Percentiles rank a stretch among this genome's conserved stretches.
Evolutionary conservation across 2,797 vertebrate genomes (phyloP).

Genomic region (Anguilla marmorata): DNA sequence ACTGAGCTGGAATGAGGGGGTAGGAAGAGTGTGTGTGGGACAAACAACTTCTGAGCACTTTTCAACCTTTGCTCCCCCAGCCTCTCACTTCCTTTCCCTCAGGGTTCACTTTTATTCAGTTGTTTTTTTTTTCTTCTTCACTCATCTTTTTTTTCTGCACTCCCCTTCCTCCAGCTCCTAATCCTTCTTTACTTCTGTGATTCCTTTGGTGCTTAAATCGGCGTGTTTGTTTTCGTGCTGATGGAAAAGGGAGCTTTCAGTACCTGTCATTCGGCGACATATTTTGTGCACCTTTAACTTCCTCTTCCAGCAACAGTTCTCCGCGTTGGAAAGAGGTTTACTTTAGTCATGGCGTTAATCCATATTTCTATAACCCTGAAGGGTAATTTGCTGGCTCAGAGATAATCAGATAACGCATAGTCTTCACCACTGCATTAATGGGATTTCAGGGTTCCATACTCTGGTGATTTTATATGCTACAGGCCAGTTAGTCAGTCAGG

Average conservation of each 20-base stretch:
- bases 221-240: neutral
- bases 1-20: neutral
- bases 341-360: neutral
- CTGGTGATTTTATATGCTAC: neutral
- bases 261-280: neutral
- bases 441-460: neutral
- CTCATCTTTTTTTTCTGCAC: neutral
- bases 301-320: neutral
- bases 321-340: neutral
- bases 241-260: neutral
- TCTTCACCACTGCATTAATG: neutral
- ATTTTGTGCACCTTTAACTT: conserved; percentile 1
- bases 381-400: neutral
- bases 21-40: neutral
- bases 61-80: neutral
- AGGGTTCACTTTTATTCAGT: neutral
- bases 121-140: neutral
- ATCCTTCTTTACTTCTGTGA: conserved; percentile 9
- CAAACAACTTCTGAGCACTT: neutral
- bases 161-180: neutral
- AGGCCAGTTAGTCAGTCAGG: neutral
- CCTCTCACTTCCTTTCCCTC: neutral
- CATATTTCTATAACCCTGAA: neutral
- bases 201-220: conserved; percentile 11
- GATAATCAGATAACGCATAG: neutral